phyloP scores from a whole-genome alignment of 2,113 vertebrate genomes.

The Leptodactylus fuscus region DNA sequence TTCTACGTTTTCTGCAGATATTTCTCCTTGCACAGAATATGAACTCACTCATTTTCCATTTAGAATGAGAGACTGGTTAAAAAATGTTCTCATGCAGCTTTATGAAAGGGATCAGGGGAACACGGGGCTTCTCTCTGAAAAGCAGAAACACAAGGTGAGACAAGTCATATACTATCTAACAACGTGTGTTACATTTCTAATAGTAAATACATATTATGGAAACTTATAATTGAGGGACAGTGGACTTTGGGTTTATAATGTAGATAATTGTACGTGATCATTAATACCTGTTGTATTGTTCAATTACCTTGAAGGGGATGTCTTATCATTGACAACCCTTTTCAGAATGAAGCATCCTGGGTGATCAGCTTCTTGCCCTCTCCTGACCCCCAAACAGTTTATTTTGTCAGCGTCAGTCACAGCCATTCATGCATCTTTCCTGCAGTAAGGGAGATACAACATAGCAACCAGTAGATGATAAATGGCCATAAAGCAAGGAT shows the following conservation, averaged over 20 bases:
- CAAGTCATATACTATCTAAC: no score
- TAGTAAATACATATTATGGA: background rate
- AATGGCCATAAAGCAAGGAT: no score
- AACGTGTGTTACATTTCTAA: background rate
- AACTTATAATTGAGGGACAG: no score
- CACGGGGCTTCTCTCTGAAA: conserved; percentile 91
- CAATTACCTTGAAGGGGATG: no score
- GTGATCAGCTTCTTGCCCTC: no score
- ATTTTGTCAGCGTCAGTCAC: no score
- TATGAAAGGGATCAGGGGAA: conserved; percentile 91
- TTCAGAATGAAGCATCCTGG: no score
- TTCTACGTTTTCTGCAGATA: conserved; percentile 73
- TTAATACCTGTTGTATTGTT: background rate
- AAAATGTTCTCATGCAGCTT: conserved; percentile 96
- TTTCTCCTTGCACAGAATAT: conserved; percentile 85
- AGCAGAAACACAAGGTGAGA: conserved; percentile 93
- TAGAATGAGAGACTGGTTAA: conserved; percentile 99
- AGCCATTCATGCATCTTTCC: no score
- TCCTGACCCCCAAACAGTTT: no score
- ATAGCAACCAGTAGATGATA: no score
- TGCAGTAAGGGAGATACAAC: no score
- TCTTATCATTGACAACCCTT: no score
- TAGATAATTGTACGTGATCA: background rate
- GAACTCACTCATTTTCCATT: conserved; percentile 94
- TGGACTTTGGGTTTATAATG: background rate